phyloP scores from a whole-genome alignment of 2,113 vertebrate genomes.

The Columba janthina region DNA sequence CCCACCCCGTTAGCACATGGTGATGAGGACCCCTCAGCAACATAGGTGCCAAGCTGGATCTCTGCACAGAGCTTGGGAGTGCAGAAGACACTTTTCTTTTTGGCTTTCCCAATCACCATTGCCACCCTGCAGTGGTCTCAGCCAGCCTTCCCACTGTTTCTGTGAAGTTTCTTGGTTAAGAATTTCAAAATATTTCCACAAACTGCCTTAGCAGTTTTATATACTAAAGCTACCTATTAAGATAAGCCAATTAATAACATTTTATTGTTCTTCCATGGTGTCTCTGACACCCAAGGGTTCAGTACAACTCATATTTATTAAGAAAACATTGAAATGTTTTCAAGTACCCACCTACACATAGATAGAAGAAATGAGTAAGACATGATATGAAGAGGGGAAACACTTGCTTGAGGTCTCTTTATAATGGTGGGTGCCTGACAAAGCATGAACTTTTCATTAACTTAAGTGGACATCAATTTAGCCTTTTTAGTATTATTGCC shows the following conservation, averaged over 20 bases:
- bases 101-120: background rate
- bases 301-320: background rate
- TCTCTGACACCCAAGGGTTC: background rate
- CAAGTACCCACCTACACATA: background rate
- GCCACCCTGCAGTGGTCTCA: background rate
- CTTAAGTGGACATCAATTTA: background rate
- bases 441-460: background rate
- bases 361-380: background rate
- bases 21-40: background rate
- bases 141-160: background rate
- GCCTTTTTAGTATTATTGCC: background rate
- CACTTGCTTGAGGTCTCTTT: background rate
- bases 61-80: background rate
- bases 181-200: background rate
- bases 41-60: background rate
- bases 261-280: background rate
- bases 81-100: background rate
- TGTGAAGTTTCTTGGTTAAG: background rate
- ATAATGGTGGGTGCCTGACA: background rate
- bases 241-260: background rate
- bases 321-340: background rate
- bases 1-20: accelerated
- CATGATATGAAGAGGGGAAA: background rate
- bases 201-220: background rate
- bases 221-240: background rate